Percentiles rank a stretch among this genome's conserved stretches.
Evolutionary conservation across 2,797 vertebrate species (phyloP).

Genomic region (Lutra lutra): DNA sequence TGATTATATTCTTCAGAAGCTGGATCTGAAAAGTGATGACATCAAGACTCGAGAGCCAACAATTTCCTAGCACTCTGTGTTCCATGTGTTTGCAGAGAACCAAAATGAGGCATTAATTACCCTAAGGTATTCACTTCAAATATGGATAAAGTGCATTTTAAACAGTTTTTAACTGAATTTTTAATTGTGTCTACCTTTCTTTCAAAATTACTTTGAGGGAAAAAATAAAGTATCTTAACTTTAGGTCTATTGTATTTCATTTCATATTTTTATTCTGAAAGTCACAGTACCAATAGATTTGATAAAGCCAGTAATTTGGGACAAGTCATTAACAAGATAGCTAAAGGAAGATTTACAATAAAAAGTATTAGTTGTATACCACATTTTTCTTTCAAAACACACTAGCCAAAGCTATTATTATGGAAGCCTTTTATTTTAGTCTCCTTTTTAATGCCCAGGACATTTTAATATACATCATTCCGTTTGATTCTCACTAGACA

Average conservation of each 20-base stretch:
- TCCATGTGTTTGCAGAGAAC: constrained; percentile 29
- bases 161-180: background rate
- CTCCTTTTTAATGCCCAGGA: constrained; percentile 5
- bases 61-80: background rate
- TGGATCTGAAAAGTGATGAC: constrained; percentile 13
- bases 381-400: constrained; percentile 33
- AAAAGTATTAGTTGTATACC: background rate
- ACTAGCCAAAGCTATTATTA: background rate
- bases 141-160: background rate
- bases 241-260: background rate
- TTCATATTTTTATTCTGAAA: constrained; percentile 10
- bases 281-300: background rate
- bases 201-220: constrained; percentile 28
- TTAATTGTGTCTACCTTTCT: background rate
- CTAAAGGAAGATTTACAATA: background rate
- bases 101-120: background rate
- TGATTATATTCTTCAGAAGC: constrained; percentile 21
- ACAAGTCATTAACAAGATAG: background rate
- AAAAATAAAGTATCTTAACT: background rate
- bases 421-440: constrained; percentile 31
- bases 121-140: background rate
- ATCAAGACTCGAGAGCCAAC: background rate
- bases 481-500: background rate
- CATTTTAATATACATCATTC: background rate
- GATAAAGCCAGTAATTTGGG: background rate